Evolutionary conservation across 2,113 vertebrate genomes (phyloP).

Genomic region (Bathybates hornii): DNA sequence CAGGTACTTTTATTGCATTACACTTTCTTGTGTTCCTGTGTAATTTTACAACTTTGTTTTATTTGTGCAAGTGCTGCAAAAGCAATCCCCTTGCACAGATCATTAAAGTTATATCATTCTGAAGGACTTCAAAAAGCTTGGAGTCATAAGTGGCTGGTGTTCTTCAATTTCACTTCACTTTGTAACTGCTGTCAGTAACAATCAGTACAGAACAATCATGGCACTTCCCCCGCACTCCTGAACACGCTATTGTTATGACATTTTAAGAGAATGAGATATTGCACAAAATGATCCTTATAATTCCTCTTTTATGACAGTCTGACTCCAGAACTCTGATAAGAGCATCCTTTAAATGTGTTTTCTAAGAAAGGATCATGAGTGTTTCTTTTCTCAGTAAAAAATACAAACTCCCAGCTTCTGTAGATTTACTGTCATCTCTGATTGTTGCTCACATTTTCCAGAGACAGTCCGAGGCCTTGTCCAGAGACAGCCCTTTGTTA

Average conservation of each 20-base stretch:
- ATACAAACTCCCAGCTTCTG: not conserved
- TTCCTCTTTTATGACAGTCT: not conserved
- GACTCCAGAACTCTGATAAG: not conserved
- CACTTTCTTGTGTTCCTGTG: not conserved
- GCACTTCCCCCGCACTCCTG: not conserved
- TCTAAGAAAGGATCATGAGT: not conserved
- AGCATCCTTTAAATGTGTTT: not conserved
- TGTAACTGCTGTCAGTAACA: not conserved
- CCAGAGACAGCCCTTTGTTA: not conserved
- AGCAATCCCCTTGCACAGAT: not conserved
- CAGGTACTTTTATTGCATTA: not conserved
- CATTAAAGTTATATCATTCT: not conserved
- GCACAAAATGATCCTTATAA: not conserved
- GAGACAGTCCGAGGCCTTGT: not conserved
- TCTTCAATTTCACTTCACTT: not conserved
- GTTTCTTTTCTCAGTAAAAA: not conserved
- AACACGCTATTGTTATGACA: not conserved
- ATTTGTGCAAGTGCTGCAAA: not conserved
- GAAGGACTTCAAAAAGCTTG: not conserved
- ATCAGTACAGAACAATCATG: conserved; percentile 12
- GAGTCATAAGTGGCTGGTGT: not conserved
- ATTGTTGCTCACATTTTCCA: not conserved
- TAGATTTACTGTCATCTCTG: not conserved
- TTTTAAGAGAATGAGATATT: not conserved
- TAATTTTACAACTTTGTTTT: not conserved